Base-by-base conservation (phyloP, 2,888 invertebrate species). In the Stenurella melanura region DNA sequence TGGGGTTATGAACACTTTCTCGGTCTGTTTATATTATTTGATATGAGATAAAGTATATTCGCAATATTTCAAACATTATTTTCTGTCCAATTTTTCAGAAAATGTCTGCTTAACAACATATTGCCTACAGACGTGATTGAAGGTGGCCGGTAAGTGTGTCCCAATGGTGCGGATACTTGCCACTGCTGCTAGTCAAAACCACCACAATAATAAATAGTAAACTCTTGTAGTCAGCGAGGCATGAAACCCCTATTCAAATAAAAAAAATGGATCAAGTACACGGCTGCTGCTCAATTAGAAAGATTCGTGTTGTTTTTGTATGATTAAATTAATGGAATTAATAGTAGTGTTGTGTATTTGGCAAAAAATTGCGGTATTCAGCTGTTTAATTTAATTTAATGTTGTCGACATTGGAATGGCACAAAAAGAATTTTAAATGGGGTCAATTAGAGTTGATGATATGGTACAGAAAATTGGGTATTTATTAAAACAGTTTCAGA, bases 221-320 rank as follows among this genome's bases (percentile, higher is more conserved):
- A 64, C 58, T 58, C 15, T 34, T 63, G 73, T 42, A 61, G 4
- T 60, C 76, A 73, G 69, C 70, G 60, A 26, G 69, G 73, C 76
- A 60, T 77, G 64, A 75, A 70, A 61, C 63, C 57, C 64, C 75
- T 57, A 70, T 63, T 64, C 57, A 58, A 64, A 75, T 38, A 61
- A 72, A 76, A 75, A 82, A 81, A 76, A 50, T 80, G 76, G 82
- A 80, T 80, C 82, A 82, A 82, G 82, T 80, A 82, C 82, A 82
- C 75, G 80, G 78, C 70, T 80, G 42, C 78, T 54, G 38, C 63
- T 63, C 73, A 69, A 57, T 67, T 42, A 74, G 60, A 74, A 56
- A 69, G 38, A 70, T 70, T 70, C 17, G 42, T 12, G 34, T 60
- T n/a, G 42, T 70, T 70, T 70, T 70, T 70, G 70, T 70, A 19